Percentiles rank a stretch among this genome's conserved stretches.
Evolutionary conservation across 1,140 invertebrate genomes (phyloP).

Genomic region (Heliothis virescens): DNA sequence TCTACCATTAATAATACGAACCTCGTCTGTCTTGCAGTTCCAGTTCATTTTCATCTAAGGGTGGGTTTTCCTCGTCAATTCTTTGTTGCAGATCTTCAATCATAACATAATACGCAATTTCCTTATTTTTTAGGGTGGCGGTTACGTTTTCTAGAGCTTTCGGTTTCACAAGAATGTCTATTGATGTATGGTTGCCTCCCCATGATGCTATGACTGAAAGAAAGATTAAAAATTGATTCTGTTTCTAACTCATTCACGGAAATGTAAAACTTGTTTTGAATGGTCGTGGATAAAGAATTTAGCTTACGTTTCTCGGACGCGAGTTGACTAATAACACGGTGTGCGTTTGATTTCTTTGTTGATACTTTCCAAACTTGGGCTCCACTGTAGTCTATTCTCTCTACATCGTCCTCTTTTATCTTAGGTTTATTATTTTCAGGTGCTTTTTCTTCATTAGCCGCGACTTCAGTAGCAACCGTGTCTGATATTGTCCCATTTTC

Average conservation of each 20-base stretch:
- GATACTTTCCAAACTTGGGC: conserved; percentile 87
- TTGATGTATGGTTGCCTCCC: conserved; percentile 88
- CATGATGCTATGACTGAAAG: conserved; percentile 89
- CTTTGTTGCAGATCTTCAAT: conserved; percentile 92
- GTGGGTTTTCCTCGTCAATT: conserved; percentile 92
- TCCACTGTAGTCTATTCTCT: conserved; percentile 85
- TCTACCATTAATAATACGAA: conserved; percentile 70
- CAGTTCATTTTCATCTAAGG: conserved; percentile 88
- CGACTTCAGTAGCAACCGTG: conserved; percentile 46
- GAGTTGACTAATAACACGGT: conserved; percentile 61
- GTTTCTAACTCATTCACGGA: too few relatives aligned
- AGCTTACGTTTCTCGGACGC: conserved; percentile 63
- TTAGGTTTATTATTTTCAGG: conserved; percentile 54
- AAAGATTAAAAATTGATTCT: conserved; percentile 29
- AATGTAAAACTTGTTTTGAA: background rate
- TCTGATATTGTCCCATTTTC: conserved; percentile 45
- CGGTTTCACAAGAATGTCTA: conserved; percentile 90
- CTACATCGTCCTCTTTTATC: conserved; percentile 50
- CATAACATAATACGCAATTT: conserved; percentile 89
- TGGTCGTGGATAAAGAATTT: background rate
- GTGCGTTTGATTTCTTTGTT: conserved; percentile 73
- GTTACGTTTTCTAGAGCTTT: conserved; percentile 86
- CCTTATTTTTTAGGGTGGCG: conserved; percentile 84
- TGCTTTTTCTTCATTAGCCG: conserved; percentile 47
- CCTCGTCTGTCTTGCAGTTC: conserved; percentile 91